Percentiles rank a stretch among this genome's conserved stretches.
These are phyloP conservation scores for Ormyrus pomaceus DNA, from an alignment of 2,888 invertebrate genomes.

Conservation along the genomic window DNA sequence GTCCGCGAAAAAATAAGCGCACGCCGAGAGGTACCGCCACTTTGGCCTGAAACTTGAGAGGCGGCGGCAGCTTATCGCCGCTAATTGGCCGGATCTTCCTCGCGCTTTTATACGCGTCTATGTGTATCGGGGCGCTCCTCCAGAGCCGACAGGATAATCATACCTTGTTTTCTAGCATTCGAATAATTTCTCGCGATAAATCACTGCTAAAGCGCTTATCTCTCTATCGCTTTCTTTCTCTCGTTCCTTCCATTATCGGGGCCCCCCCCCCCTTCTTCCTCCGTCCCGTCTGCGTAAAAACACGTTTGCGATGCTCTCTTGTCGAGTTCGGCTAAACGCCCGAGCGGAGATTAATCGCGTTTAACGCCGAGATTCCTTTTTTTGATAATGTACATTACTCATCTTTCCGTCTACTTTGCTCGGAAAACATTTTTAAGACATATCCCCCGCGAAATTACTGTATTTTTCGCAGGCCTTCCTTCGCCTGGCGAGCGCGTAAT, in stretches of 20 bases:
- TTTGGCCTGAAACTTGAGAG: background rate
- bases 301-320: slow-evolving; percentile 37
- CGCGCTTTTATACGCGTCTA: slow-evolving; percentile 27
- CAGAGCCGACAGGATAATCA: slow-evolving; percentile 69
- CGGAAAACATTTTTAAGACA: slow-evolving; percentile 17
- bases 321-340: slow-evolving; percentile 15
- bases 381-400: slow-evolving; percentile 49
- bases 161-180: slow-evolving; percentile 75
- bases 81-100: slow-evolving; percentile 52
- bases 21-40: no score
- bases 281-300: slow-evolving; percentile 9
- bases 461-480: slow-evolving; percentile 1
- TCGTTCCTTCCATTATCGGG: slow-evolving; percentile 48
- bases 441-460: slow-evolving; percentile 26
- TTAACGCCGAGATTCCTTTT: slow-evolving; percentile 43
- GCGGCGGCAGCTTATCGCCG: slow-evolving; percentile 1
- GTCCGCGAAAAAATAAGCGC: background rate
- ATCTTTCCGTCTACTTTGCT: slow-evolving; percentile 34
- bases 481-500: slow-evolving; percentile 10
- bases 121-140: background rate
- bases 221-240: slow-evolving; percentile 46
- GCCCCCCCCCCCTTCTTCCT: background rate
- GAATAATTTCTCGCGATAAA: slow-evolving; percentile 74
- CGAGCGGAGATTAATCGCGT: slow-evolving; percentile 51
- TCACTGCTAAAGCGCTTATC: slow-evolving; percentile 71